Evolutionary conservation across 37 sponge, comb jelly and placozoan genomes (phyloP).

Genomic region (Beroe forskalii): DNA sequence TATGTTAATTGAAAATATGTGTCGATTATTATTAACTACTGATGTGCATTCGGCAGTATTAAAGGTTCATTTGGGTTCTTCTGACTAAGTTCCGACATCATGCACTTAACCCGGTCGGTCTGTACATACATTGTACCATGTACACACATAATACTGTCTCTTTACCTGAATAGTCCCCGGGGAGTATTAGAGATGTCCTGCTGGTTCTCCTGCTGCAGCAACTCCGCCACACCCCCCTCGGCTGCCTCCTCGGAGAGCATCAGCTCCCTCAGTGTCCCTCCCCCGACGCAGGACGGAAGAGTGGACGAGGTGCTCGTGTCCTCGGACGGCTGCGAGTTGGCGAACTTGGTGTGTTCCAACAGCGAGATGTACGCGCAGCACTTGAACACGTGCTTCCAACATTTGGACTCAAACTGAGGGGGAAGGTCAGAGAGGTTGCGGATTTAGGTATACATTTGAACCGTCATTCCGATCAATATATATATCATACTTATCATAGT

Average conservation of each 20-base stretch:
- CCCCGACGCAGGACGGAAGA: neutral
- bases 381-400: slow-evolving; percentile 67
- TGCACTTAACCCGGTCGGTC: no score
- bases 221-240: slow-evolving; percentile 63
- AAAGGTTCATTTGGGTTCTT: no score
- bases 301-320: neutral
- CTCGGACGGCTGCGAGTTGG: neutral
- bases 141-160: neutral
- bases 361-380: slow-evolving; percentile 64
- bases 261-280: slow-evolving; percentile 24
- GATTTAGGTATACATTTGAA: no score
- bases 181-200: slow-evolving; percentile 54
- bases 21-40: no score
- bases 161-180: slow-evolving; percentile 28
- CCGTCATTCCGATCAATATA: no score
- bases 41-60: no score
- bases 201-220: slow-evolving; percentile 52
- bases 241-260: slow-evolving; percentile 46
- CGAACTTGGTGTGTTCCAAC: slow-evolving; percentile 65
- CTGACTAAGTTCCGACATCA: no score
- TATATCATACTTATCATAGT: no score
- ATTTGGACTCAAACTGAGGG: slow-evolving; percentile 33
- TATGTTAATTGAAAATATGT: no score
- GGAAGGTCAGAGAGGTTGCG: no score
- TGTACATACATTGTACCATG: no score